Evolutionary conservation across 2,113 vertebrate species (phyloP).

Genomic region (Dromaius novaehollandiae): DNA sequence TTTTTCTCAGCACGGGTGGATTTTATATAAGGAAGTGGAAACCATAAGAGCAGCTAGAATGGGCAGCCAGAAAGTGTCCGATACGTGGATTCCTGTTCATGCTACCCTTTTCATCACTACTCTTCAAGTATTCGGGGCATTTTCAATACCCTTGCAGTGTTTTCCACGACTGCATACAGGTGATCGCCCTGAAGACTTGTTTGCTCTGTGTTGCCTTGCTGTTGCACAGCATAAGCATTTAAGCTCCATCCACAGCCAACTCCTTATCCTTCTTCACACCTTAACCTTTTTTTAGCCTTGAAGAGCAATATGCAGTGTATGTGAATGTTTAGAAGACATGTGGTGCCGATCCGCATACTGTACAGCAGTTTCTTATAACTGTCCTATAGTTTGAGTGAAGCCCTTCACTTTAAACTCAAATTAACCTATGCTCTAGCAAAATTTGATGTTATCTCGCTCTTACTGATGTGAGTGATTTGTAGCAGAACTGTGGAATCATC

Average conservation of each 20-base stretch:
- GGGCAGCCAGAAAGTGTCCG: not conserved
- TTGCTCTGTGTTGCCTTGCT: not conserved
- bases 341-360: not conserved
- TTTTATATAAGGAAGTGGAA: not conserved
- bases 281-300: not conserved
- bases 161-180: rapidly evolving
- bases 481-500: slow-evolving; percentile 39
- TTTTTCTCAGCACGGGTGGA: not conserved
- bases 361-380: slow-evolving; percentile 11
- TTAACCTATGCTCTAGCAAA: slow-evolving; percentile 12
- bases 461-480: slow-evolving; percentile 53
- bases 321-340: slow-evolving; percentile 15
- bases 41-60: not conserved
- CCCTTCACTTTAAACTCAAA: slow-evolving; percentile 39
- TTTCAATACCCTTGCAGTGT: not conserved
- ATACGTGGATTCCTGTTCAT: not conserved
- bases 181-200: not conserved
- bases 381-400: slow-evolving; percentile 36
- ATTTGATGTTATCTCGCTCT: slow-evolving; percentile 31
- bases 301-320: slow-evolving; percentile 1
- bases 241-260: not conserved
- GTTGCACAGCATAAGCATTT: not conserved
- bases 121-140: not conserved
- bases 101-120: not conserved
- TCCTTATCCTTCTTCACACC: not conserved